These are phyloP conservation scores for Xiphias gladius DNA, from an alignment of 2,113 vertebrate genomes.

Conservation along the genomic window DNA sequence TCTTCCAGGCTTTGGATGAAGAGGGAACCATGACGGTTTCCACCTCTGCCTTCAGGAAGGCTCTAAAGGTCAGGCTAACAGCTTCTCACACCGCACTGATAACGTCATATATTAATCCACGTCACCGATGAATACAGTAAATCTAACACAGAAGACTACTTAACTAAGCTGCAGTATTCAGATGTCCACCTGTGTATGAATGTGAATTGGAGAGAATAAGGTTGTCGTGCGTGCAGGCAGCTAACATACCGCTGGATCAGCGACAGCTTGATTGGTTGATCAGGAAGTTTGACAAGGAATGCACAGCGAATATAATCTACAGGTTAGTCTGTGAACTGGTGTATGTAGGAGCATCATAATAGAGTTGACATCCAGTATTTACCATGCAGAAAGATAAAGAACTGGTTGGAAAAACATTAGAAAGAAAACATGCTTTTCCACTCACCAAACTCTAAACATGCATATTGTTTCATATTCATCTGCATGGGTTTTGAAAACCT, in stretches of 20 bases:
- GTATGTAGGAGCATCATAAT: not conserved
- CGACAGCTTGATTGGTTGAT: conserved; percentile 78
- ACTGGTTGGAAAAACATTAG: too few species aligned
- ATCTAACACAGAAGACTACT: not conserved
- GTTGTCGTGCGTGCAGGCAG: conserved; percentile 58
- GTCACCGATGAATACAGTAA: not conserved
- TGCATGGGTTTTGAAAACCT: too few species aligned
- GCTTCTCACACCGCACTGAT: not conserved
- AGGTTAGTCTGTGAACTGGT: conserved; percentile 73
- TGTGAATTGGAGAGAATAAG: not conserved
- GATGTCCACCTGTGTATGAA: not conserved
- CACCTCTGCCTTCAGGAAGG: conserved; percentile 74
- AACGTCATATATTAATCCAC: not conserved
- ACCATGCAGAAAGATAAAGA: not conserved
- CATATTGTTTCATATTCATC: too few species aligned
- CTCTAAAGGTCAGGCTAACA: conserved; percentile 29
- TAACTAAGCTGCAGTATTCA: not conserved
- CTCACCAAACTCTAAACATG: too few species aligned
- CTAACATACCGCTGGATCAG: conserved; percentile 75
- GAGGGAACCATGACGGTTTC: conserved; percentile 75
- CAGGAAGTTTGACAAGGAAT: conserved; percentile 71
- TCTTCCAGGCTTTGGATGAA: conserved; percentile 79
- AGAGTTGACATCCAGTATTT: not conserved
- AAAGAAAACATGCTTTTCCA: too few species aligned
- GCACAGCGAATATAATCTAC: conserved; percentile 76